Evolutionary conservation across 2,797 vertebrate species (phyloP), one percentile per base, ranked within the genome.

Genomic region (Babyrousa celebensis): DNA sequence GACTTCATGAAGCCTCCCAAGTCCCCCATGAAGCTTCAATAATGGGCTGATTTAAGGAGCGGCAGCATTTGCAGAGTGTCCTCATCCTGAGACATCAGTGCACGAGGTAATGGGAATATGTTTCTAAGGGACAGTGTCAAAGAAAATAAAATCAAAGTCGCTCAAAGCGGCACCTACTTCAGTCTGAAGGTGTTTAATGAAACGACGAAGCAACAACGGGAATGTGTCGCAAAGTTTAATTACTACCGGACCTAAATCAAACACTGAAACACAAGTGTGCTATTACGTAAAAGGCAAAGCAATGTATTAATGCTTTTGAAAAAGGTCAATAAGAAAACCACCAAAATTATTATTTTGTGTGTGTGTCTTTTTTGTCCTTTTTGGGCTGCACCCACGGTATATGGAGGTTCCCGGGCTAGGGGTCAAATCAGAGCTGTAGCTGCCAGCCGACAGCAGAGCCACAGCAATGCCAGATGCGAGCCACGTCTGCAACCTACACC

Each of bases 261-360:
- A 75, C 52, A 60, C 0, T 68, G 58, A 79, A 88, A 67, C 25
- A 54, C 16, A 23, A 12, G 3, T 88, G 18, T 36, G 40, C n/a
- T 21, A 20, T 43, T 60, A 70, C 14, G 27, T 54, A 82, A 84
- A 77, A 43, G 36, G 58, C 27, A 77, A 89, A 60, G 36, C 67
- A 48, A 43, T 18, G 29, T 32, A 89, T 60, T 86, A 67, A 67
- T 17, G 21, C 21, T 52, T 77, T 67, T 91, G 32, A 4, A 40
- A 89, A 93, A 79, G 40, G 7, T 78, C 74, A 93, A 15, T 82
- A 17, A 70, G 82, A 93, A 85, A 94, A 74, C 18, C 43, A 94
- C 29, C 25, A 67, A 65, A 87, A 70, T 56, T 5, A 32, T 40
- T 78, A 36, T 36, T 36, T 36, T 36, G 36, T 36, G 36, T 36